Evolutionary conservation across 1,140 invertebrate genomes (phyloP).

Genomic region (Augochlora pura): DNA sequence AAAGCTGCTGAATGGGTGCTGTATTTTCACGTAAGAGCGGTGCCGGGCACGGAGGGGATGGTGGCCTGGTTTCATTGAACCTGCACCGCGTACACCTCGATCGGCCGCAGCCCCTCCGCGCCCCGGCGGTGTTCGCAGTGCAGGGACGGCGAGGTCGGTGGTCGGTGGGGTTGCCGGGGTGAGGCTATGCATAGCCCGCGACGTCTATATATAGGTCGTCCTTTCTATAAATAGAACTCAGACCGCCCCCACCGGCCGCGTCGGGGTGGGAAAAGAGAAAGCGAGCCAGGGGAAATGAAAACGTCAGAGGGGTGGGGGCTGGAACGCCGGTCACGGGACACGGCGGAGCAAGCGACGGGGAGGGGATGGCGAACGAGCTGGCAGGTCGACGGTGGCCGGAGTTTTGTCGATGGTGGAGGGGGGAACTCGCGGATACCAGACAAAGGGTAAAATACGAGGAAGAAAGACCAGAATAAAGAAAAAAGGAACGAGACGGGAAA

Average conservation of each 20-base stretch:
- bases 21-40: slow-evolving; percentile 67
- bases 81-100: slow-evolving; percentile 63
- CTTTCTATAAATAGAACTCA: slow-evolving; percentile 77
- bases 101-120: slow-evolving; percentile 32
- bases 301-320: background rate
- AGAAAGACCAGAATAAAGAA: background rate
- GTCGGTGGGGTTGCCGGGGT: slow-evolving; percentile 39
- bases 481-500: background rate
- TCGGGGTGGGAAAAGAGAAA: background rate
- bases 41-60: slow-evolving; percentile 45
- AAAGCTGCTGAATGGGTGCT: slow-evolving; percentile 68
- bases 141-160: slow-evolving; percentile 26
- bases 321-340: background rate
- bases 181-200: slow-evolving; percentile 75
- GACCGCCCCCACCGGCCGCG: slow-evolving; percentile 28
- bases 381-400: background rate
- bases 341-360: background rate
- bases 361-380: background rate
- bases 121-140: slow-evolving; percentile 54
- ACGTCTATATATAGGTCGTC: slow-evolving; percentile 76
- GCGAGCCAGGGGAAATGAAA: background rate
- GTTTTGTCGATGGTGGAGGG: background rate
- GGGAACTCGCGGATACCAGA: background rate
- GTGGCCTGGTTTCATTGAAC: slow-evolving; percentile 78
- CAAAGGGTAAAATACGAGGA: background rate